Evolutionary conservation across 2,888 invertebrate species (phyloP).

Genomic region (Phalangium opilio): DNA sequence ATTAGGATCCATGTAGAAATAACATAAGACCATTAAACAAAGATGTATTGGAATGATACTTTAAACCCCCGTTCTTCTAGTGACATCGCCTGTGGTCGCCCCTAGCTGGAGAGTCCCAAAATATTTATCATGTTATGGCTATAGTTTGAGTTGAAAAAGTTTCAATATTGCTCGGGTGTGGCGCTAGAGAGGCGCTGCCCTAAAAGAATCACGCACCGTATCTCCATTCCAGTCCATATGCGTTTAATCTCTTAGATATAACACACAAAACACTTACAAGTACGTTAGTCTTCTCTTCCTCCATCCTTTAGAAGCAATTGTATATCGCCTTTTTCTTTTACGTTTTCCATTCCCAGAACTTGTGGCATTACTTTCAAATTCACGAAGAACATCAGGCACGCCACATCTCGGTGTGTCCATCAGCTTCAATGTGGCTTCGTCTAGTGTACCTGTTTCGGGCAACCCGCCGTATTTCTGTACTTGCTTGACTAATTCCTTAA

Average conservation of each 20-base stretch:
- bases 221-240: too few species aligned
- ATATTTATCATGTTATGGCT: too few species aligned
- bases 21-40: too few species aligned
- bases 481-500: constrained; percentile 45
- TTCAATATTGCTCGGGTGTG: too few species aligned
- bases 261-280: constrained; percentile 42
- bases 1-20: too few species aligned
- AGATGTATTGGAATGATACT: too few species aligned
- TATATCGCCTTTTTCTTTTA: constrained; percentile 41
- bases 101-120: background rate
- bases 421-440: constrained; percentile 47
- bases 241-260: too few species aligned
- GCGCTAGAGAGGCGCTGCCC: too few species aligned
- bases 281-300: constrained; percentile 49
- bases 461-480: constrained; percentile 57
- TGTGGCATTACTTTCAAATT: background rate
- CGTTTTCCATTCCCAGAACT: too few species aligned
- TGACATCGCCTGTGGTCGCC: background rate
- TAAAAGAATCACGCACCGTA: too few species aligned
- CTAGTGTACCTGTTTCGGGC: constrained; percentile 49
- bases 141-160: too few species aligned
- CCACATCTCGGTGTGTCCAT: constrained; percentile 53
- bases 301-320: constrained; percentile 48
- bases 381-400: constrained; percentile 44
- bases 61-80: too few species aligned